These are phyloP conservation scores for Ictidomys tridecemlineatus DNA, from an alignment of 2,113 vertebrate species.

Conservation along the genomic window DNA sequence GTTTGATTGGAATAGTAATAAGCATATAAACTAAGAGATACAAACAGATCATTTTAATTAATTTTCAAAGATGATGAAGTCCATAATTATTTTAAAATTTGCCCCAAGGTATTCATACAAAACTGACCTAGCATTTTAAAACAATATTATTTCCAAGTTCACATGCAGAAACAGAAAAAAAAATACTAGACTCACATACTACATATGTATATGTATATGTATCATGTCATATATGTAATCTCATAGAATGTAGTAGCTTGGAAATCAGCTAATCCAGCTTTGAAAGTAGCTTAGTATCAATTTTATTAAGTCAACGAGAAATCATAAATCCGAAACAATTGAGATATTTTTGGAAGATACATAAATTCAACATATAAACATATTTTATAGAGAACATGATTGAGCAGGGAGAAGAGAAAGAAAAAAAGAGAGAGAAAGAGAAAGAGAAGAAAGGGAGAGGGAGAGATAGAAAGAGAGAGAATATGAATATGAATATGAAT, in stretches of 20 bases:
- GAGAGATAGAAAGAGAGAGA: not conserved
- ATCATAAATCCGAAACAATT: not conserved
- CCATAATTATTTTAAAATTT: no score
- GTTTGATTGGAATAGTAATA: not conserved
- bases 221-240: not conserved
- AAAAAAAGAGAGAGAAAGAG: not conserved
- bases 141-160: not conserved
- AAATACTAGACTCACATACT: not conserved
- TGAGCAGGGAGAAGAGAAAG: not conserved
- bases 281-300: fast-evolving
- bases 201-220: not conserved
- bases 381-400: not conserved
- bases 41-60: slow-evolving; percentile 62
- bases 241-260: not conserved
- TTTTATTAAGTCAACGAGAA: not conserved
- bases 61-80: slow-evolving; percentile 48
- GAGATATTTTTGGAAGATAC: not conserved
- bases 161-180: not conserved
- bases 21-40: slow-evolving; percentile 23
- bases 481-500: no score
- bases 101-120: no score
- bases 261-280: not conserved
- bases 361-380: not conserved
- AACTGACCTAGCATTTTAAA: not conserved
- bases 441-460: not conserved